Evolutionary conservation across 2,888 invertebrate genomes (phyloP), one percentile per base, ranked within the genome.

Genomic region (Aphodius granarius): DNA sequence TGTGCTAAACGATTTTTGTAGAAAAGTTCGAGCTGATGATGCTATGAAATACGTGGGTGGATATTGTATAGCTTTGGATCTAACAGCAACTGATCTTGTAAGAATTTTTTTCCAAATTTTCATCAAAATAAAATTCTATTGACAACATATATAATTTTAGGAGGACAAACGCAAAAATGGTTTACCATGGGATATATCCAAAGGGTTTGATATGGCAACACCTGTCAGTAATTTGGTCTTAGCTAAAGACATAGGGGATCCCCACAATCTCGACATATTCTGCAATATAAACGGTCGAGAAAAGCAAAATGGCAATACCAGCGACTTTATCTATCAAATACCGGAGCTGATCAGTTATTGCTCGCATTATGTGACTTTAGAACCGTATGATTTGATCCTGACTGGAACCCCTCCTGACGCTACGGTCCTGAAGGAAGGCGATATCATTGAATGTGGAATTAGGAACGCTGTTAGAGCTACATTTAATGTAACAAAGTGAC

Each of bases 201-300:
- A 95, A 87, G 92, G 93, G 2, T 95, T 95, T 83, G 94, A 95
- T 84, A 93, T 94, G 0, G 90, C 94, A 0, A 94, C 94, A 78
- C 94, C 95, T 2, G 91, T 95, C 0, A 92, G 94, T 70, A 83
- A 87, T 9, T 92, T 94, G 79, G 90, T 95, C 80, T 86, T 89
- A 0, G 86, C 87, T 71, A 81, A 87, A 4, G 83, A 88, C 74
- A 86, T 93, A 5, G 81, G 86, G 5, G 89, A 93, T 83, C 92
- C 92, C 0, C 88, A 91, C 78, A 87, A 90, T 76, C 82, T 92
- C 1, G 82, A 87, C 5, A 81, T 94, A 9, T 92, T 91, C 91
- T 90, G 91, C 66, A 89, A 88, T 75, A 90, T 90, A 80, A 94
- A 94, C 84, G 92, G 90, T 0, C 84, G 88, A 77, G 78, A 86